A percentile compares a stretch with the other conserved stretches of the same genome.
phyloP scores from a whole-genome alignment of 2,888 invertebrate species.

The Spisula subtruncata region DNA sequence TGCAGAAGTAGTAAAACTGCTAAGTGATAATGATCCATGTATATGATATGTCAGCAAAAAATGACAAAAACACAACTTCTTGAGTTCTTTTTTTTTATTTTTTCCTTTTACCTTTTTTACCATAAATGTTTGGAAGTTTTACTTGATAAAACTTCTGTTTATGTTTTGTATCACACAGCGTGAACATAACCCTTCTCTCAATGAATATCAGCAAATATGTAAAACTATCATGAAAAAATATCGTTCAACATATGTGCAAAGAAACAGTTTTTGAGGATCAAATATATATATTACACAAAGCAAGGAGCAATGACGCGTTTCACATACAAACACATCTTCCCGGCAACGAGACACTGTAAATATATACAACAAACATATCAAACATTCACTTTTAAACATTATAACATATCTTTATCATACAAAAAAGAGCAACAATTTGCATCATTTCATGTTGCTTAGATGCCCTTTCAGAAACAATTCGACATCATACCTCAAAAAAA shows the following conservation, averaged over 20 bases:
- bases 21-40: too few species aligned
- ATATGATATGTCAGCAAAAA: not conserved
- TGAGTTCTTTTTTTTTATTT: constrained; percentile 63
- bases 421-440: constrained; percentile 35
- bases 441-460: constrained; percentile 36
- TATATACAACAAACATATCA: constrained; percentile 15
- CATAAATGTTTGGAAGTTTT: constrained; percentile 48
- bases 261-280: constrained; percentile 32
- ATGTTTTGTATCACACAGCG: constrained; percentile 56
- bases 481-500: not conserved
- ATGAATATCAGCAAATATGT: constrained; percentile 48
- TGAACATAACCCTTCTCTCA: constrained; percentile 51
- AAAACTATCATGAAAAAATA: constrained; percentile 45
- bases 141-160: constrained; percentile 56
- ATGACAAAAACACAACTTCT: constrained; percentile 35
- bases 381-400: not conserved
- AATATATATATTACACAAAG: constrained; percentile 26
- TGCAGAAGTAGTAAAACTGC: too few species aligned
- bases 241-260: constrained; percentile 47
- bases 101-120: constrained; percentile 52
- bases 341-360: not conserved
- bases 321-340: not conserved
- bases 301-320: constrained; percentile 3
- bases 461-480: not conserved
- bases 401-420: not conserved